phyloP scores from a whole-genome alignment of 2,888 invertebrate genomes.

The Beris chalybata region DNA sequence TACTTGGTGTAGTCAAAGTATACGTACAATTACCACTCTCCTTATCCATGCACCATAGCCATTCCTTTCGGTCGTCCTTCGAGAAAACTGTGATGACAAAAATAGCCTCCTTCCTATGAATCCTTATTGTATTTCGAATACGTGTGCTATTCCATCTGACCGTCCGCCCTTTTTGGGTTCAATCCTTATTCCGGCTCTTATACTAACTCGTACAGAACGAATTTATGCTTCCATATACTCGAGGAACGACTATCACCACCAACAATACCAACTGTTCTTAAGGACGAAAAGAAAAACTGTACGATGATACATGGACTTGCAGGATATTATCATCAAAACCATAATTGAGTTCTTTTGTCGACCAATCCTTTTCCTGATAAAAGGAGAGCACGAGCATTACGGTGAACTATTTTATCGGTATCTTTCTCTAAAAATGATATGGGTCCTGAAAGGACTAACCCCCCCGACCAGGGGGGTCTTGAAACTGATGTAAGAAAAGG shows the following conservation, averaged over 20 bases:
- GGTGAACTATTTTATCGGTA: constrained; percentile 2
- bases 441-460: not conserved
- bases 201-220: not conserved
- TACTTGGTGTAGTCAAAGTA: too few species aligned
- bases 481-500: constrained; percentile 4
- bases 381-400: not conserved
- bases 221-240: not conserved
- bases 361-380: constrained; percentile 5
- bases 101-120: too few species aligned
- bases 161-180: too few species aligned
- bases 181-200: not conserved
- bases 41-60: too few species aligned
- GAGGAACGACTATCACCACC: not conserved
- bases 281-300: not conserved
- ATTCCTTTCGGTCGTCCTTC: too few species aligned
- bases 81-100: too few species aligned
- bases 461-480: not conserved
- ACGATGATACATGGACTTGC: not conserved
- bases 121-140: too few species aligned
- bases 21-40: too few species aligned
- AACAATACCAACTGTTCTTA: not conserved
- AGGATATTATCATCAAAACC: constrained; percentile 9
- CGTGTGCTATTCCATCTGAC: too few species aligned
- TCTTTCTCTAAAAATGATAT: too few species aligned
- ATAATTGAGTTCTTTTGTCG: constrained; percentile 18